Conservation (phyloP, 2,797 vertebrate species). For the Oophaga sylvatica region DNA sequence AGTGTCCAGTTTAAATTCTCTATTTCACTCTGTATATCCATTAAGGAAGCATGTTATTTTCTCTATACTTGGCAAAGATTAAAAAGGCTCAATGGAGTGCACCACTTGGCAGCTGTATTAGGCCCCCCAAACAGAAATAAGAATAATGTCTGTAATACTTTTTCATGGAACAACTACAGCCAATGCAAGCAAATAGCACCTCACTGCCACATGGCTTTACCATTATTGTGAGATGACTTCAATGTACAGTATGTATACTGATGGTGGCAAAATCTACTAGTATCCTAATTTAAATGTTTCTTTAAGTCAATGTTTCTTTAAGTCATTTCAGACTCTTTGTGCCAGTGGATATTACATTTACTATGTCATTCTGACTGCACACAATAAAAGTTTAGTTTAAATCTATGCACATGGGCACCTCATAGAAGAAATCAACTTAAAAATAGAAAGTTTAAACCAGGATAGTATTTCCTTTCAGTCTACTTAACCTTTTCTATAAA, state of each 20-base stretch:
- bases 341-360: constrained; percentile 33
- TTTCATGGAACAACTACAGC: constrained; percentile 10
- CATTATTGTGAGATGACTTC: constrained; percentile 36
- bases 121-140: constrained; percentile 54
- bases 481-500: constrained; percentile 1
- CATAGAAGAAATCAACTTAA: neutral
- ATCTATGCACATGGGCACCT: constrained; percentile 1
- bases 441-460: neutral
- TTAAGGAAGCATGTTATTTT: constrained; percentile 56
- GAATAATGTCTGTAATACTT: constrained; percentile 32
- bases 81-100: constrained; percentile 46
- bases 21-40: constrained; percentile 43
- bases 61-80: constrained; percentile 53
- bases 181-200: constrained; percentile 44
- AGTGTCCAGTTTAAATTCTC: constrained; percentile 50
- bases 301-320: constrained; percentile 14
- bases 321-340: neutral
- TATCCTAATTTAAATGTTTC: constrained; percentile 22
- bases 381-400: constrained; percentile 26
- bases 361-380: constrained; percentile 15
- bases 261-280: constrained; percentile 26
- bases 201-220: constrained; percentile 54
- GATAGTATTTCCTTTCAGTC: constrained; percentile 5
- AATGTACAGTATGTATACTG: constrained; percentile 27
- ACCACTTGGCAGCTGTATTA: constrained; percentile 46